Evolutionary conservation across 2,113 vertebrate species (phyloP), one percentile per base, ranked within the genome.

Genomic region (Syngnathus scovelli): DNA sequence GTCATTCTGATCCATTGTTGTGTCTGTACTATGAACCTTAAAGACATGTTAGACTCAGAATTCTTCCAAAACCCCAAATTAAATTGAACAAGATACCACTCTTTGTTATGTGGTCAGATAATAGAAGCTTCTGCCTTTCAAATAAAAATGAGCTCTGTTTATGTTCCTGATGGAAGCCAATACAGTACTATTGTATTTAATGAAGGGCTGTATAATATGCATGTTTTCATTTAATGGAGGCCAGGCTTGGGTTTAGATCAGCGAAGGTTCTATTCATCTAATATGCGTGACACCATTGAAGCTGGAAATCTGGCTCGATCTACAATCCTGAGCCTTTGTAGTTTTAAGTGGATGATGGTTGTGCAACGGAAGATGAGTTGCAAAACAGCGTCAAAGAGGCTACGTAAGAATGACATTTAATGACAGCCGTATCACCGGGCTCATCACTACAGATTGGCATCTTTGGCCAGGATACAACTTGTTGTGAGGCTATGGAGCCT

Each of bases 381-480:
- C 39, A 52, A 10, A 19, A 38, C 61, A 56, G 12, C 41, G 11
- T 51, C 27, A 61, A 41, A 61, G 44, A 69, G 55, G 27, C 59
- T 9, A 68, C 21, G 16, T 36, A 37, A 69, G 61, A 13, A 43
- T 19, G 6, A 59, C 49, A 52, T 60, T 70, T 37, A 59, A 37
- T 38, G 66, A 60, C 62, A 68, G 48, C 63, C 72, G 59, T 79
- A 78, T 82, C 75, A 61, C 11, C 33, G 38, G 21, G 61, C 67
- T 21, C 67, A 84, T 84, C 75, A 39, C 59, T 44, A 18, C 18
- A 76, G 75, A 85, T 75, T 61, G 54, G 56, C 71, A 80, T 82
- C 78, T 74, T 44, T 66, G 36, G 62, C 60, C 65, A 15, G 61
- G n/a, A 27, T 33, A 21, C 66, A 55, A 23, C 60, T 48, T 27